Evolutionary conservation across 30 jellyfish, hydroid and myxozoan genomes (phyloP), one percentile per base, ranked within the genome.

Genomic region (Euphysa ruthae): DNA sequence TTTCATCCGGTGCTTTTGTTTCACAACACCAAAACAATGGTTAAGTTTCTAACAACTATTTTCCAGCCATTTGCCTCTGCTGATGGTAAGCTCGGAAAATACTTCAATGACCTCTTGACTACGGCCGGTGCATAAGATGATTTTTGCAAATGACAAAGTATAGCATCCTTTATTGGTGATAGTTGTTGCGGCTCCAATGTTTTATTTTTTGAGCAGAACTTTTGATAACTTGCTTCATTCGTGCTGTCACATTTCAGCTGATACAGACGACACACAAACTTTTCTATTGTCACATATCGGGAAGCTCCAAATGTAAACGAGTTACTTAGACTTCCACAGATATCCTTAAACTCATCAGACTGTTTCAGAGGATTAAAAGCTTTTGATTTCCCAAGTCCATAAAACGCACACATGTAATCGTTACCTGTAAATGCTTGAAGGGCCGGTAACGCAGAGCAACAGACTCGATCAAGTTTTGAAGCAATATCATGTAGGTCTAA

Each of bases 391-490:
- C 81, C 77, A 43, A 43, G 46, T 3, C 81, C 75, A 49, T 43
- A 56, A 56, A 68, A 68, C 3, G 81, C 73, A 24, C 81, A 44
- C 74, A 56, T 68, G 49, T 68, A 68, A 49, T 68, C 74, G 34
- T 49, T 43, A 18, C 81, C 81, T 12, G 76, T 35, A 32, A 68
- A 68, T 21, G 78, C 60, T 31, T 68, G 74, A 4, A 68, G 32
- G 12, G 75, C 49, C 1, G 75, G 74, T 4, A 68, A 32, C 26
- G 75, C 77, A n/a, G n/a, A n/a, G n/a, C n/a, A n/a, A n/a, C n/a
- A n/a, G n/a, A n/a, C n/a, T n/a, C n/a, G n/a, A n/a, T n/a, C n/a
- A n/a, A n/a, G n/a, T n/a, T n/a, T n/a, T n/a, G n/a, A n/a, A n/a
- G n/a, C n/a, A n/a, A n/a, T n/a, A n/a, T n/a, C n/a, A n/a, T n/a